Conservation (phyloP, 2,113 vertebrate genomes). For the Neotoma lepida region DNA sequence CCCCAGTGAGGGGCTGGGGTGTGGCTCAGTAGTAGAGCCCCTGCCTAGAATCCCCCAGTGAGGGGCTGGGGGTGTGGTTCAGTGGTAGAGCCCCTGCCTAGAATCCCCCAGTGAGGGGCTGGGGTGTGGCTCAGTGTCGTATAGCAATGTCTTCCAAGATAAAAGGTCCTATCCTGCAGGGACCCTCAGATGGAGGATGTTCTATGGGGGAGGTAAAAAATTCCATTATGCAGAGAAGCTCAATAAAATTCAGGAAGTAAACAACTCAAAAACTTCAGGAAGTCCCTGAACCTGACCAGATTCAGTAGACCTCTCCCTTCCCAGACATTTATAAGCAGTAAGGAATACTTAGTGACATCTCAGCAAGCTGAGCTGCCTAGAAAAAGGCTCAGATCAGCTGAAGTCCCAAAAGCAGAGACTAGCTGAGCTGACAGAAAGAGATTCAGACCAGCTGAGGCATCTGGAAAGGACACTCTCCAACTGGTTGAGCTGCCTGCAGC, state of each 20-base stretch:
- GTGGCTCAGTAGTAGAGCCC: not conserved
- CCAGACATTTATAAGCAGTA: not conserved
- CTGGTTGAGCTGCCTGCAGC: not conserved
- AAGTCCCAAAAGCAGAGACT: not conserved
- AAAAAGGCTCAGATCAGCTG: not conserved
- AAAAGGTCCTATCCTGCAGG: not conserved
- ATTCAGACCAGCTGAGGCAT: not conserved
- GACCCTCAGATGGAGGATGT: not conserved
- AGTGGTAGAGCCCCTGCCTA: not conserved
- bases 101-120: not conserved
- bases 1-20: not conserved
- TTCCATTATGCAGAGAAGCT: not conserved
- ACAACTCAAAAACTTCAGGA: not conserved
- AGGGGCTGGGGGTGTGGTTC: not conserved
- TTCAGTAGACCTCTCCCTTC: not conserved
- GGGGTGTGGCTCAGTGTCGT: not conserved
- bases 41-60: not conserved
- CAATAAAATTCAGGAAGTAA: not conserved
- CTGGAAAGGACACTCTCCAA: not conserved
- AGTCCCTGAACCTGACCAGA: not conserved
- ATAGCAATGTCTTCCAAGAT: not conserved
- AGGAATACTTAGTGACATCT: not conserved
- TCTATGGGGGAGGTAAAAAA: not conserved
- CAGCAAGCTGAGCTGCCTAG: not conserved
- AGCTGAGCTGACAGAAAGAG: not conserved